Conservation (phyloP, 2,113 vertebrate genomes). For the Pelecanoides urinatrix region DNA sequence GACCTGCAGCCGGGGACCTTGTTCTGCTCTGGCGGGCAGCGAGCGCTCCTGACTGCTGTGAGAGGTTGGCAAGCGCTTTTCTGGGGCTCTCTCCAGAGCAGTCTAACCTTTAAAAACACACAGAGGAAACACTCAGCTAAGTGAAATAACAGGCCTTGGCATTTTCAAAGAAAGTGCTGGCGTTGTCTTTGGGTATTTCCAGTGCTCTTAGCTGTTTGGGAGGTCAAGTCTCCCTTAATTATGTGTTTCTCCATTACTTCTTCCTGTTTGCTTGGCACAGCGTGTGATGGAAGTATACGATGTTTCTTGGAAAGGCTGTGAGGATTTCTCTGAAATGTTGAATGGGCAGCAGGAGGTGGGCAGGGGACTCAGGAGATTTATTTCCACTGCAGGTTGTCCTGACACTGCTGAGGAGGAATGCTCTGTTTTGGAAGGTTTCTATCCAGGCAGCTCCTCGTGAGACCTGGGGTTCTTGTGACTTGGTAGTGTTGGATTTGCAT, state of each 20-base stretch:
- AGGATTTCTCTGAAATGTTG: slow-evolving; percentile 26
- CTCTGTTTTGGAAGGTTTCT: background rate
- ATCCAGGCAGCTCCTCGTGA: background rate
- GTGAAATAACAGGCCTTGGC: slow-evolving; percentile 39
- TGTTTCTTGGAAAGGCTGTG: slow-evolving; percentile 46
- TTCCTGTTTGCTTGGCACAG: slow-evolving; percentile 29
- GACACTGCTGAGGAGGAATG: background rate
- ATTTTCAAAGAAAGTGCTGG: slow-evolving; percentile 37
- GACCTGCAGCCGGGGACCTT: background rate
- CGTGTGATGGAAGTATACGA: accelerated
- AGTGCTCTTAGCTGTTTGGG: slow-evolving; percentile 15
- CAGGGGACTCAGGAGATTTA: background rate
- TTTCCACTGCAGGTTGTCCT: background rate
- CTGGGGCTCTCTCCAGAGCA: background rate
- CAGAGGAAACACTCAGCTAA: slow-evolving; percentile 1
- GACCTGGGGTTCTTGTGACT: background rate
- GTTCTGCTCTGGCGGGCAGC: background rate
- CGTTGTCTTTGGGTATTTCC: slow-evolving; percentile 27
- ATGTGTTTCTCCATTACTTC: background rate
- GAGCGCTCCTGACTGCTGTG: background rate
- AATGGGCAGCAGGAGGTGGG: background rate
- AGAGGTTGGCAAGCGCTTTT: background rate
- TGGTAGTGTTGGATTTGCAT: background rate
- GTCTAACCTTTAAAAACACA: slow-evolving; percentile 38
- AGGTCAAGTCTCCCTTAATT: slow-evolving; percentile 36